A percentile compares a stretch with the other conserved stretches of the same genome.
These are phyloP conservation scores for Watsonalla cultraria DNA, from an alignment of 2,888 invertebrate species.

Conservation along the genomic window DNA sequence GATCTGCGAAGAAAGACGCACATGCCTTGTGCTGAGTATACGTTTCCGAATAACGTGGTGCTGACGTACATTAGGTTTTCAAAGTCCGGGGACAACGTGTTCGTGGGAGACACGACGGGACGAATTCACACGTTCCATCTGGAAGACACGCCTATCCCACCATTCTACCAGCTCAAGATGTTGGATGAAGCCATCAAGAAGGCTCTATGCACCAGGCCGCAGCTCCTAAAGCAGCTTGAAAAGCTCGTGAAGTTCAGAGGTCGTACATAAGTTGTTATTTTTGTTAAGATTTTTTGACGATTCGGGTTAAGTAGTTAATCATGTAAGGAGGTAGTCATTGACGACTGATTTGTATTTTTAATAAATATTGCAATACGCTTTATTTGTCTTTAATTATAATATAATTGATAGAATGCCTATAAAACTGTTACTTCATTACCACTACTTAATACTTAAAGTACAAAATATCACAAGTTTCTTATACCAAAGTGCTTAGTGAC, in stretches of 20 bases:
- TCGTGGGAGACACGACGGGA: conserved; percentile 84
- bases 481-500: no score
- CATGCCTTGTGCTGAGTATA: conserved; percentile 80
- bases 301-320: no score
- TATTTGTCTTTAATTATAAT: no score
- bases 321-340: no score
- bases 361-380: no score
- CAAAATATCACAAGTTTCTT: no score
- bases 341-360: no score
- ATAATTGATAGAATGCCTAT: no score
- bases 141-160: conserved; percentile 86
- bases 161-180: conserved; percentile 82
- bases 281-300: background rate
- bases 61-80: conserved; percentile 81
- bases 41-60: conserved; percentile 60
- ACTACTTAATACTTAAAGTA: no score
- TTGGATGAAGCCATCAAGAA: conserved; percentile 81
- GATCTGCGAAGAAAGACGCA: conserved; percentile 86
- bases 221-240: conserved; percentile 79
- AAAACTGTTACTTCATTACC: no score
- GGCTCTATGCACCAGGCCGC: conserved; percentile 81
- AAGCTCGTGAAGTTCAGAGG: conserved; percentile 67
- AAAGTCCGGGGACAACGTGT: conserved; percentile 82
- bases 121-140: conserved; percentile 83
- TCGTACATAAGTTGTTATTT: background rate